Percentiles rank a stretch among this genome's conserved stretches.
Conservation (phyloP, 1,140 invertebrate species). For the Drosophila mojavensis region DNA sequence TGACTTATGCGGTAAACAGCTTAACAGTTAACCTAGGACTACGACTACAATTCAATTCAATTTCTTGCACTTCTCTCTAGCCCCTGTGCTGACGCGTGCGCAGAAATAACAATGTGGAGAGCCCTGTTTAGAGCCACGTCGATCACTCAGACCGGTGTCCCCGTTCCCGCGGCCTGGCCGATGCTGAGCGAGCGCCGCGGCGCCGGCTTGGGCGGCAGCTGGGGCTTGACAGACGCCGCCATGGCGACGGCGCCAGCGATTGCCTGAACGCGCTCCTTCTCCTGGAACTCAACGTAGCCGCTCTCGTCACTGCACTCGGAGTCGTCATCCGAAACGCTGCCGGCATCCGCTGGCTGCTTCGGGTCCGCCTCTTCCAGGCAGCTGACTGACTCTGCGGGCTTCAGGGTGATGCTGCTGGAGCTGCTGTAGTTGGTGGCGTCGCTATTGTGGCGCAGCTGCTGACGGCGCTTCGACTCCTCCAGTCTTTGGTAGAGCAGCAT, state of each 20-base stretch:
- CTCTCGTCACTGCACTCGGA: conserved; percentile 85
- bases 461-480: conserved; percentile 54
- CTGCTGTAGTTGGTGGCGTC: conserved; percentile 78
- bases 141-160: conserved; percentile 31
- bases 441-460: conserved; percentile 70
- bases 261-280: conserved; percentile 54
- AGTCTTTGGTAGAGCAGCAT: conserved; percentile 83
- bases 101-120: conserved; percentile 71
- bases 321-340: conserved; percentile 53
- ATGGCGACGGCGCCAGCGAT: conserved; percentile 18
- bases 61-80: conserved; percentile 58
- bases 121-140: conserved; percentile 59
- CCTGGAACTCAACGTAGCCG: conserved; percentile 85
- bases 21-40: conserved; percentile 44
- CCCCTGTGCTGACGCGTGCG: conserved; percentile 57
- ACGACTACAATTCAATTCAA: conserved; percentile 64
- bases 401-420: conserved; percentile 80
- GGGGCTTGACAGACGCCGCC: conserved; percentile 52
- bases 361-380: conserved; percentile 37
- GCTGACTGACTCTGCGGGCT: conserved; percentile 46
- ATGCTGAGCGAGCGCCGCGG: conserved; percentile 64
- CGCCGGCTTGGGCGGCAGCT: conserved; percentile 75
- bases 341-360: conserved; percentile 36
- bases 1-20: conserved; percentile 49
- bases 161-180: conserved; percentile 27